Evolutionary conservation across 1,140 invertebrate species (phyloP).

Genomic region (Mesaphorura yosii): DNA sequence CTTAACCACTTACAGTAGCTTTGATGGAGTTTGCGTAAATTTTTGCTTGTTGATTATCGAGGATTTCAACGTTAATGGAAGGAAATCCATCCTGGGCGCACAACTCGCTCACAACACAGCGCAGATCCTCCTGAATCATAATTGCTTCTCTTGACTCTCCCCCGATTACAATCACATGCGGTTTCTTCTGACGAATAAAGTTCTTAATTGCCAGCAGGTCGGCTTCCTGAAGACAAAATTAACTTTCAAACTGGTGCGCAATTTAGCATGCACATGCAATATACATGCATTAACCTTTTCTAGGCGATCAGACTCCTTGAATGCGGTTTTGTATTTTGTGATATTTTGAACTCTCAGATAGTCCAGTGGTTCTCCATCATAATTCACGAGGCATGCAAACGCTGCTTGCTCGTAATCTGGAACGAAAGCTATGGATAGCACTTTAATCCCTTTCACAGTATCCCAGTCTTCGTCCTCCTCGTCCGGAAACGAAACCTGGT

Average conservation of each 20-base stretch:
- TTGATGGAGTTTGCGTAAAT: constrained; percentile 85
- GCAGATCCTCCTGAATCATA: constrained; percentile 74
- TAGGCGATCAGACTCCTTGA: constrained; percentile 54
- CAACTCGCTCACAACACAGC: constrained; percentile 59
- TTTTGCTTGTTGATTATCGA: constrained; percentile 82
- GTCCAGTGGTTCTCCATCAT: constrained; percentile 76
- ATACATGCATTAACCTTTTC: constrained; percentile 46
- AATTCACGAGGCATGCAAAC: constrained; percentile 73
- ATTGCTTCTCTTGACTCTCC: constrained; percentile 80
- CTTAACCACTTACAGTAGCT: constrained; percentile 46
- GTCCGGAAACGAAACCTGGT: constrained; percentile 58
- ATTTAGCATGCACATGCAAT: constrained; percentile 1
- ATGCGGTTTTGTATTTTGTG: constrained; percentile 66
- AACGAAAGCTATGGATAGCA: constrained; percentile 78
- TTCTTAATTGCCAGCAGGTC: constrained; percentile 69
- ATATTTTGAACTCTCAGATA: constrained; percentile 75
- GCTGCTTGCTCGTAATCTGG: constrained; percentile 74
- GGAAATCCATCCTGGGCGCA: constrained; percentile 80
- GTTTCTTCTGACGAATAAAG: constrained; percentile 81
- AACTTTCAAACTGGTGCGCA: constrained; percentile 16
- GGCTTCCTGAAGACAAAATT: constrained; percentile 46
- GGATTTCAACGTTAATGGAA: constrained; percentile 72
- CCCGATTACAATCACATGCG: constrained; percentile 82
- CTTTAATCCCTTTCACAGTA: constrained; percentile 66
- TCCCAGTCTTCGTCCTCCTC: constrained; percentile 90